A percentile compares a stretch with the other conserved stretches of the same genome.
phyloP scores from a whole-genome alignment of 2,113 vertebrate species.

The Nipponia nippon region DNA sequence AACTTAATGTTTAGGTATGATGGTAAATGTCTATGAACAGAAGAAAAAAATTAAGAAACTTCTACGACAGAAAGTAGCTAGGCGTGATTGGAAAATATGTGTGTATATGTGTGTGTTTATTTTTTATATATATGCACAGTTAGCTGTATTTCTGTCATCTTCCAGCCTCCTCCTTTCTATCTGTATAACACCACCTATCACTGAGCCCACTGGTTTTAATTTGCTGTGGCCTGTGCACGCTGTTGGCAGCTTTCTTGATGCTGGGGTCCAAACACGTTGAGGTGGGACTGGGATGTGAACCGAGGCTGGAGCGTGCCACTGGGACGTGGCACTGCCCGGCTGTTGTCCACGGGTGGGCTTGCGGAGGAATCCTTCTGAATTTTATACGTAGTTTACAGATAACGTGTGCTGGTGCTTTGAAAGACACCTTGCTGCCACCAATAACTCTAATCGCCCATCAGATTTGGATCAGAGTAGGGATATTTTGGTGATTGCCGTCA shows the following conservation, averaged over 20 bases:
- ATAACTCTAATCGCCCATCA: not conserved
- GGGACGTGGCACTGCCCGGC: fast-evolving
- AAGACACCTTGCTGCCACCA: not conserved
- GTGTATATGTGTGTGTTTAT: not conserved
- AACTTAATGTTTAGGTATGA: not conserved
- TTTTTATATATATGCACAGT: not conserved
- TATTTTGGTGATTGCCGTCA: not conserved
- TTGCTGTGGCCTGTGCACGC: not conserved
- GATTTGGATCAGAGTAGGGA: not conserved
- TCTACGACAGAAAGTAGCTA: not conserved
- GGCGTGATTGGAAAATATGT: not conserved
- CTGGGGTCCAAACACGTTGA: fast-evolving
- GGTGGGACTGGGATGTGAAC: not conserved
- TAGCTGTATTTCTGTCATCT: not conserved
- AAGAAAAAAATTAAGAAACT: not conserved
- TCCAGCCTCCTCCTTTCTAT: not conserved
- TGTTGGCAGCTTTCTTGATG: not conserved
- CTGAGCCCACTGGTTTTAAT: not conserved
- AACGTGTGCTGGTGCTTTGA: not conserved
- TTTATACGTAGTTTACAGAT: not conserved
- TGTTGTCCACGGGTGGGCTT: not conserved
- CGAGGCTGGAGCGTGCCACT: fast-evolving
- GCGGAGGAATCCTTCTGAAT: not conserved
- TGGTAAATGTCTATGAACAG: not conserved
- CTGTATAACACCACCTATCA: not conserved